These are phyloP conservation scores for Parazoanthus swiftii DNA, from an alignment of 92 coral and sea anemone species.

Conservation along the genomic window DNA sequence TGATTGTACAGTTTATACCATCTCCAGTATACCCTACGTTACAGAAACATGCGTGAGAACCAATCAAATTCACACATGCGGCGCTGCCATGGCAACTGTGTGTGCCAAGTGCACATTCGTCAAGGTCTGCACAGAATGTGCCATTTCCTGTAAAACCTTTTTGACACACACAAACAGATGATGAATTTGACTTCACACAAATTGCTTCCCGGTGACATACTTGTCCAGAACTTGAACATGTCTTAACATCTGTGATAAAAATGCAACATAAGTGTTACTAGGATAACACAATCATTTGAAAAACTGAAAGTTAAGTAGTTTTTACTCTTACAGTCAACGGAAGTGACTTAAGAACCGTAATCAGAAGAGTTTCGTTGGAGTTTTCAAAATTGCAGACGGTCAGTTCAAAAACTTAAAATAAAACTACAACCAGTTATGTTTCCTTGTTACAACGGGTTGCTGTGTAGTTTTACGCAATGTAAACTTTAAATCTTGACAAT, in stretches of 20 bases:
- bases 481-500: no score
- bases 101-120: not conserved
- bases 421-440: no score
- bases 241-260: not conserved
- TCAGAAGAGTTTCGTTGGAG: no score
- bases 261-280: no score
- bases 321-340: no score
- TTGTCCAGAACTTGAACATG: slow-evolving; percentile 7
- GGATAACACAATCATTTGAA: no score
- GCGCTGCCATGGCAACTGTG: slow-evolving; percentile 27
- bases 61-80: not conserved
- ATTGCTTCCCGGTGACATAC: slow-evolving; percentile 26
- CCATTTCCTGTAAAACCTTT: slow-evolving; percentile 35
- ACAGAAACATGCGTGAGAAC: slow-evolving; percentile 20
- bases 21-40: slow-evolving; percentile 4
- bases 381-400: no score
- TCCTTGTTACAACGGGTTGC: no score
- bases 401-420: no score
- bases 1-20: slow-evolving; percentile 8
- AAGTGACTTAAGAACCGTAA: no score
- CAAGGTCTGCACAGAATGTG: slow-evolving; percentile 20
- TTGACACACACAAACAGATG: slow-evolving; percentile 22
- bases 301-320: no score
- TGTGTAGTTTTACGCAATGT: no score
- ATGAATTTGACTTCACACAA: not conserved